A percentile compares a stretch with the other conserved stretches of the same genome.
phyloP scores from a whole-genome alignment of 2,888 invertebrate species.

The Heliconius sara region DNA sequence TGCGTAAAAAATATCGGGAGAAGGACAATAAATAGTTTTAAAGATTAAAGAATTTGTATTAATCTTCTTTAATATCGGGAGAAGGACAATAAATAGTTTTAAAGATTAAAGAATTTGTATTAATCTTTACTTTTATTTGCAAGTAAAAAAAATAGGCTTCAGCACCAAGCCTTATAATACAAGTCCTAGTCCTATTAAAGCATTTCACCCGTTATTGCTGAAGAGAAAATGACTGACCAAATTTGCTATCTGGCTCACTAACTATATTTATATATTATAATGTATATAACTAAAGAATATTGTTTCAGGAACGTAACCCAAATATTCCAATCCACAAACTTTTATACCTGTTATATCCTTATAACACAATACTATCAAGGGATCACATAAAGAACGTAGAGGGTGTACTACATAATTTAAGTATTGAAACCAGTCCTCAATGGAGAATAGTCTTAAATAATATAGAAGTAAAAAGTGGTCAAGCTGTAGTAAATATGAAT shows the following conservation, averaged over 20 bases:
- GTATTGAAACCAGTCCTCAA: slow-evolving; percentile 65
- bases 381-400: slow-evolving; percentile 90
- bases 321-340: slow-evolving; percentile 86
- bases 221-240: too few relatives aligned
- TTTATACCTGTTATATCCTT: slow-evolving; percentile 92
- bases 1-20: too few relatives aligned
- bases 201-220: too few relatives aligned
- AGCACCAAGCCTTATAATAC: too few relatives aligned
- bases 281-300: not conserved
- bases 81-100: too few relatives aligned
- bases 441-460: slow-evolving; percentile 59
- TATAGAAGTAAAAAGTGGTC: slow-evolving; percentile 63
- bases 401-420: slow-evolving; percentile 87
- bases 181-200: too few relatives aligned
- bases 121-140: too few relatives aligned
- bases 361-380: slow-evolving; percentile 89
- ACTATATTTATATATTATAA: not conserved
- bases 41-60: too few relatives aligned
- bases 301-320: slow-evolving; percentile 88
- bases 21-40: too few relatives aligned
- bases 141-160: too few relatives aligned
- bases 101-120: too few relatives aligned
- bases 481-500: slow-evolving; percentile 72
- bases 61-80: too few relatives aligned
- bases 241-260: not conserved